Conservation (phyloP, 2,888 invertebrate species). For the Salticus scenicus region DNA sequence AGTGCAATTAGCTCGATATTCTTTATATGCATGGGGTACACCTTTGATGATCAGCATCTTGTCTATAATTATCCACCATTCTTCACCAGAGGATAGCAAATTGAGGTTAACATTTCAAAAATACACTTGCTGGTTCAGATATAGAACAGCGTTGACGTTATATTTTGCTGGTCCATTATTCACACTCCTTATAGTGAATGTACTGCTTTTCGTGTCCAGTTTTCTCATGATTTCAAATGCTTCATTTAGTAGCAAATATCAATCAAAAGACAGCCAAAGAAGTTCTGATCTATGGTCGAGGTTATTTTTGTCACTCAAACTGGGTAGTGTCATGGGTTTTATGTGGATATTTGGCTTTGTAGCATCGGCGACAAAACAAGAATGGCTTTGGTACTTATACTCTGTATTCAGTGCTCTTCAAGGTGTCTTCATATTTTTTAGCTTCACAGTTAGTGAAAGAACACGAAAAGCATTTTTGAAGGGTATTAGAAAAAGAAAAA, state of each 20-base stretch:
- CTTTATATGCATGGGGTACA: slow-evolving; percentile 76
- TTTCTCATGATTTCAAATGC: slow-evolving; percentile 75
- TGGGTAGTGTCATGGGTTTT: slow-evolving; percentile 78
- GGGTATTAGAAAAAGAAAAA: slow-evolving; percentile 15
- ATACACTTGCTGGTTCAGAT: slow-evolving; percentile 78
- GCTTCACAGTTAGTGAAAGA: slow-evolving; percentile 78
- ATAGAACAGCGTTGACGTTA: slow-evolving; percentile 77
- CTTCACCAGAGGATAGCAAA: slow-evolving; percentile 38
- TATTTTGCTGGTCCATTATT: slow-evolving; percentile 78
- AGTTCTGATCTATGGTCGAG: slow-evolving; percentile 5
- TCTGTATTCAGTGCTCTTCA: slow-evolving; percentile 77
- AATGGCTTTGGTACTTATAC: slow-evolving; percentile 77
- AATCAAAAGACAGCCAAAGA: not conserved
- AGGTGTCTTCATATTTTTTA: slow-evolving; percentile 78
- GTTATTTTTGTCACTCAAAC: slow-evolving; percentile 75
- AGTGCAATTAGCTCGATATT: slow-evolving; percentile 77
- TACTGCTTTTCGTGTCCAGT: slow-evolving; percentile 76
- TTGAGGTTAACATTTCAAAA: slow-evolving; percentile 77
- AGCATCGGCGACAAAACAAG: slow-evolving; percentile 76
- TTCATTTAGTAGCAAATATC: slow-evolving; percentile 20
- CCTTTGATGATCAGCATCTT: slow-evolving; percentile 76
- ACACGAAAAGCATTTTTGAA: slow-evolving; percentile 71
- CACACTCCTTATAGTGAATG: slow-evolving; percentile 76
- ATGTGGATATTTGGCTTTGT: slow-evolving; percentile 78
- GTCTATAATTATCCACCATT: slow-evolving; percentile 72